phyloP scores from a whole-genome alignment of 2,888 invertebrate species.

The Dolichomitus sp. region DNA sequence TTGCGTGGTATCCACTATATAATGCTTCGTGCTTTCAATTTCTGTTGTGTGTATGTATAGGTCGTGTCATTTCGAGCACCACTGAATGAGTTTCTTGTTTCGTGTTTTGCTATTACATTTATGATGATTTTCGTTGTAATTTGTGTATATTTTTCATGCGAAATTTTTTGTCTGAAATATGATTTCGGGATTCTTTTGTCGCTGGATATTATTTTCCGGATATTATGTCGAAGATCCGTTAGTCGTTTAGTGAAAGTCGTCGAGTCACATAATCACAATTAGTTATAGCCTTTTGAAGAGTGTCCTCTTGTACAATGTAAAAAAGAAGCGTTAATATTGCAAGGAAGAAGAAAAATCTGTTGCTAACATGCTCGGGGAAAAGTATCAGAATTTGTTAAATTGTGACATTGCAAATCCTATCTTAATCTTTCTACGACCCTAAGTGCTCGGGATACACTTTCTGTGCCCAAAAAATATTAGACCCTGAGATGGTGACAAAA shows the following conservation, averaged over 20 bases:
- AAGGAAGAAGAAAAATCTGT: constrained; percentile 35
- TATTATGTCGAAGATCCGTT: background rate
- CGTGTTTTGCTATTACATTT: too few relatives aligned
- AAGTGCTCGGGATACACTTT: background rate
- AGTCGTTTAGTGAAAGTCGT: background rate
- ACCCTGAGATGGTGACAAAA: background rate
- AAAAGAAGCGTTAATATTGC: constrained; percentile 31
- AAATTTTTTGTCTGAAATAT: too few relatives aligned
- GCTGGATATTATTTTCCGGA: too few relatives aligned
- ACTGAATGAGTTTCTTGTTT: too few relatives aligned
- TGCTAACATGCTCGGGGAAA: background rate
- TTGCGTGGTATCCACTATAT: too few relatives aligned
- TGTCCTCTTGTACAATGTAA: constrained; percentile 10
- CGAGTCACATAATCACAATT: background rate
- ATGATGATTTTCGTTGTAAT: too few relatives aligned
- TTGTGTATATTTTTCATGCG: too few relatives aligned
- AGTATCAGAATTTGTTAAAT: background rate
- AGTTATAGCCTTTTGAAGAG: background rate
- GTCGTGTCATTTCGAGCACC: too few relatives aligned
- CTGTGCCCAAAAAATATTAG: background rate
- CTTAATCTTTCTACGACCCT: too few relatives aligned
- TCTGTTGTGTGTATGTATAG: too few relatives aligned
- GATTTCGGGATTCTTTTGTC: too few relatives aligned
- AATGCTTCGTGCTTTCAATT: too few relatives aligned
- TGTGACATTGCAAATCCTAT: background rate